These are phyloP conservation scores for Clistopyga incitator DNA, from an alignment of 2,888 invertebrate species.

Conservation along the genomic window DNA sequence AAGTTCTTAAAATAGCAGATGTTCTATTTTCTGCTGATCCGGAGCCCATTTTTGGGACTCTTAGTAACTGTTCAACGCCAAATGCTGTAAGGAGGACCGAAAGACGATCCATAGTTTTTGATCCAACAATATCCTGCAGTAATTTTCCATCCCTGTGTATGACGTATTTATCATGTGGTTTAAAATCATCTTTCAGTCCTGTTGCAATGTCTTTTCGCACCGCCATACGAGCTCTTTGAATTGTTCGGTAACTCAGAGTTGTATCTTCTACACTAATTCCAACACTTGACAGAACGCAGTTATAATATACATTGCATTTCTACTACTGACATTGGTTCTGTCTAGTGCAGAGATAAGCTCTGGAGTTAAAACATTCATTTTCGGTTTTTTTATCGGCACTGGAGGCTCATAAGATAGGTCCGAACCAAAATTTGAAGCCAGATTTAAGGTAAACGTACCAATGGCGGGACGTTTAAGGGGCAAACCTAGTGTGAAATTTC, in stretches of 20 bases:
- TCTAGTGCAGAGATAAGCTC: slow-evolving; percentile 55
- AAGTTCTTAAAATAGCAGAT: no score
- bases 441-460: no score
- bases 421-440: slow-evolving; percentile 40
- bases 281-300: slow-evolving; percentile 48
- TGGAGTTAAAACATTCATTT: slow-evolving; percentile 53
- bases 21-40: slow-evolving; percentile 48
- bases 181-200: slow-evolving; percentile 61
- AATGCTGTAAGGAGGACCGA: slow-evolving; percentile 44
- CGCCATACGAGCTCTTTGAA: slow-evolving; percentile 59
- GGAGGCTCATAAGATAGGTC: slow-evolving; percentile 40
- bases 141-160: slow-evolving; percentile 66
- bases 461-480: no score
- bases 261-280: slow-evolving; percentile 47
- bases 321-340: slow-evolving; percentile 58
- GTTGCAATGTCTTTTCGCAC: slow-evolving; percentile 56
- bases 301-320: slow-evolving; percentile 61
- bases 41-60: slow-evolving; percentile 41
- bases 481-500: no score
- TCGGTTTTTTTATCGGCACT: slow-evolving; percentile 34
- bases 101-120: slow-evolving; percentile 56
- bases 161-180: slow-evolving; percentile 55
- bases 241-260: slow-evolving; percentile 59
- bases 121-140: slow-evolving; percentile 48
- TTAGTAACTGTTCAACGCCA: slow-evolving; percentile 51